These are phyloP conservation scores for Meteorus sp. DNA, from an alignment of 1,140 invertebrate genomes.

Conservation along the genomic window DNA sequence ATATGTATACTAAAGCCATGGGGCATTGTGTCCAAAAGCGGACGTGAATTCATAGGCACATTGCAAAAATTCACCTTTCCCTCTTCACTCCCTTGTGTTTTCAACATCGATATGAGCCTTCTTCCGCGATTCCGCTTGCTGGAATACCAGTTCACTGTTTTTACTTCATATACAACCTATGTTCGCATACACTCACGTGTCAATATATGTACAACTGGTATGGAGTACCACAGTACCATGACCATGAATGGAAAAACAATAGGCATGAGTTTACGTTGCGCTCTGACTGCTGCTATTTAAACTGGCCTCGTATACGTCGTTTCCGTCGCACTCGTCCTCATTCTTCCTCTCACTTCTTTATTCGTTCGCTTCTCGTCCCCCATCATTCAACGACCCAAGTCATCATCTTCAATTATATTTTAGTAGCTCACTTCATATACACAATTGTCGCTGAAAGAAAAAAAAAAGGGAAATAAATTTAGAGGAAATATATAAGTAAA, in stretches of 20 bases:
- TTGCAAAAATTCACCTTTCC: neutral
- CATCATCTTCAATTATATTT: neutral
- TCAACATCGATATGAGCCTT: neutral
- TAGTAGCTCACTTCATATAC: too few species aligned
- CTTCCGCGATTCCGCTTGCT: constrained; percentile 3
- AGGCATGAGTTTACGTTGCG: neutral
- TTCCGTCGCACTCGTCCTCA: too few species aligned
- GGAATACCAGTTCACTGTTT: neutral
- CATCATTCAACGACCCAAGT: neutral
- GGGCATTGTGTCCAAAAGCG: neutral
- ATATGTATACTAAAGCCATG: too few species aligned
- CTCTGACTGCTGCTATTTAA: neutral
- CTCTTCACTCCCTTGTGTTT: neutral
- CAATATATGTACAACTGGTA: too few species aligned
- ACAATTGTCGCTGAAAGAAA: too few species aligned
- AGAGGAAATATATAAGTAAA: neutral
- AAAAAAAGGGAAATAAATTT: neutral
- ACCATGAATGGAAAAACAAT: constrained; percentile 3
- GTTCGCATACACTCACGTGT: too few species aligned
- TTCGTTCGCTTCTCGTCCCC: too few species aligned
- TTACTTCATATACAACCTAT: too few species aligned
- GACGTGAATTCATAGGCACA: neutral
- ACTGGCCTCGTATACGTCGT: too few species aligned
- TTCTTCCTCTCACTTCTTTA: too few species aligned
- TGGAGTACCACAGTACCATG: neutral